A percentile compares a stretch with the other conserved stretches of the same genome.
phyloP scores from a whole-genome alignment of 2,113 vertebrate genomes.

The Mirounga angustirostris region DNA sequence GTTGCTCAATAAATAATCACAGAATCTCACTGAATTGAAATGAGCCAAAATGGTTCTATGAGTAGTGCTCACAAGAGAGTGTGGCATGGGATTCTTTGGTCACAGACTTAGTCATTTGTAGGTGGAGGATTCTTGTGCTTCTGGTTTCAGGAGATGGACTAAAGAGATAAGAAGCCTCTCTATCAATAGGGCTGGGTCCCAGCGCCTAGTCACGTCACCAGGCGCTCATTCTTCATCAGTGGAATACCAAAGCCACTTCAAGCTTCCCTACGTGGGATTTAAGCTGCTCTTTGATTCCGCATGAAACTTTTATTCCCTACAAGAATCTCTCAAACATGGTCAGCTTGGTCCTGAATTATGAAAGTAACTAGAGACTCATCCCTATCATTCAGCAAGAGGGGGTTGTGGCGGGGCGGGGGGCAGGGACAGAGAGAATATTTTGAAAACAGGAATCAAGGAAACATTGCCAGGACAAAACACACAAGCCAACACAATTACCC shows the following conservation, averaged over 20 bases:
- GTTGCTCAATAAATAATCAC: neutral
- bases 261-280: neutral
- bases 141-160: neutral
- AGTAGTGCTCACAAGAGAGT: neutral
- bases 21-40: neutral
- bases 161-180: neutral
- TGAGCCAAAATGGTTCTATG: neutral
- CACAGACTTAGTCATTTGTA: neutral
- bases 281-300: neutral
- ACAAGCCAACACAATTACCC: slow-evolving; percentile 77
- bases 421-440: slow-evolving; percentile 54
- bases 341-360: neutral
- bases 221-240: neutral
- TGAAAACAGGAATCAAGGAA: slow-evolving; percentile 68
- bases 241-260: neutral
- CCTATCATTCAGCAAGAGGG: neutral
- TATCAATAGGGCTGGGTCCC: neutral
- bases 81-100: neutral
- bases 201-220: neutral
- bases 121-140: neutral
- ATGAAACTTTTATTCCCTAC: neutral
- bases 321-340: neutral
- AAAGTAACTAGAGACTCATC: neutral
- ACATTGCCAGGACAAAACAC: slow-evolving; percentile 40
- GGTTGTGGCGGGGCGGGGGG: neutral